Percentiles rank a stretch among this genome's conserved stretches.
Evolutionary conservation across 2,797 vertebrate species (phyloP).

Genomic region (Buceros bicornis): DNA sequence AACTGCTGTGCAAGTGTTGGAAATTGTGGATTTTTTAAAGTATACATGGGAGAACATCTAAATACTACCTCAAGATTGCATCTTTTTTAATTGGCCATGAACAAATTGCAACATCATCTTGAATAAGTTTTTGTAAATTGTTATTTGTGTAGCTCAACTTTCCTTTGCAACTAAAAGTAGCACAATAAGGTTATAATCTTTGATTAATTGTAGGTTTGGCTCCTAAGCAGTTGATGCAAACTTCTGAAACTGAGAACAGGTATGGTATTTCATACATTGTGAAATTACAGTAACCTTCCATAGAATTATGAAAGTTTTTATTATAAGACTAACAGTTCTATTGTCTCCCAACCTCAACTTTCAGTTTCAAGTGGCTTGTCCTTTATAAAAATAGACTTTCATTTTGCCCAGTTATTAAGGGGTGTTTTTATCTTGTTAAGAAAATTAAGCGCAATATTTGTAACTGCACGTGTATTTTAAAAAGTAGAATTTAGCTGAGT

Average conservation of each 20-base stretch:
- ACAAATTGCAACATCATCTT: not conserved
- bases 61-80: not conserved
- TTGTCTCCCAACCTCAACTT: not conserved
- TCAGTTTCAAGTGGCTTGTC: not conserved
- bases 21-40: not conserved
- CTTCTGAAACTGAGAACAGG: constrained; percentile 77
- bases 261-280: constrained; percentile 44
- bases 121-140: not conserved
- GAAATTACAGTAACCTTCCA: not conserved
- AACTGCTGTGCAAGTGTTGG: not conserved
- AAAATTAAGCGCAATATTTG: not conserved
- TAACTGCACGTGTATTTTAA: not conserved
- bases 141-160: not conserved
- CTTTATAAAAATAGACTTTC: not conserved
- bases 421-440: not conserved
- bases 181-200: not conserved
- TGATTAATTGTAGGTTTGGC: constrained; percentile 76
- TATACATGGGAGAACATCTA: not conserved
- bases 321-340: not conserved
- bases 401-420: not conserved
- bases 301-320: not conserved
- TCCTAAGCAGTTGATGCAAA: constrained; percentile 69
- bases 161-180: not conserved
- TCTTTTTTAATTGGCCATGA: not conserved
- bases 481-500: not conserved